Evolutionary conservation across 2,888 invertebrate genomes (phyloP), one percentile per base, ranked within the genome.

Genomic region (Ischnus inquisitorius): DNA sequence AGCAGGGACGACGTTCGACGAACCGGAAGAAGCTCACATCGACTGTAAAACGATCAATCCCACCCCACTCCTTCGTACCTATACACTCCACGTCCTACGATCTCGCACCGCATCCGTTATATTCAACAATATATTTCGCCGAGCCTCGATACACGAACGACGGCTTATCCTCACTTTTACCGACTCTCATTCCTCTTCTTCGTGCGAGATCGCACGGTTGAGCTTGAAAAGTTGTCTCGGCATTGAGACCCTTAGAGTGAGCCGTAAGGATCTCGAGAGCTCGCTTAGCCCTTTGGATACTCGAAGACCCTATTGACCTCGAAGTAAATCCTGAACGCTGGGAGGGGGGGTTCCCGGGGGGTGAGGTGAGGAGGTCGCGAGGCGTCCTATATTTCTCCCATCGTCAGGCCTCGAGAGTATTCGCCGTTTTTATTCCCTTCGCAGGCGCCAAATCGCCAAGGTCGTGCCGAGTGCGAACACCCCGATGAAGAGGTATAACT

Each of bases 1-100:
- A 87, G 74, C 88, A 89, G 91, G 89, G 88, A 87, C 86, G 85
- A 85, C 48, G 81, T 67, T 86, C 90, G 90, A 84, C 89, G 90
- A 91, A 88, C 91, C 91, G 90, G 92, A 89, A 89, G 92, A 89
- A 89, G 89, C 87, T 88, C 87, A 89, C 88, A 85, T 91, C 89
- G 87, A 91, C 90, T 91, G 91, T 92, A 86, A 92, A 91, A 90
- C 90, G 90, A 89, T 91, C 90, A 88, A 88, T 88, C 88, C 86
- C 64, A 14, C 68, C n/a, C n/a, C 64, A 14, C 68, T 46, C 60
- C 39, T 16, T n/a, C 22, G 19, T 34, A 51, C 68, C 34, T 34
- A 60, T 65, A 16, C 39, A 25, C 39, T 46, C n/a, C 57, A 8
- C n/a, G 25, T n/a, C 43, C 43, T 25, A 34, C 60, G 5, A 65